Percentiles rank a stretch among this genome's conserved stretches.
phyloP scores from a whole-genome alignment of 2,888 invertebrate genomes.

The Dryobota labecula region DNA sequence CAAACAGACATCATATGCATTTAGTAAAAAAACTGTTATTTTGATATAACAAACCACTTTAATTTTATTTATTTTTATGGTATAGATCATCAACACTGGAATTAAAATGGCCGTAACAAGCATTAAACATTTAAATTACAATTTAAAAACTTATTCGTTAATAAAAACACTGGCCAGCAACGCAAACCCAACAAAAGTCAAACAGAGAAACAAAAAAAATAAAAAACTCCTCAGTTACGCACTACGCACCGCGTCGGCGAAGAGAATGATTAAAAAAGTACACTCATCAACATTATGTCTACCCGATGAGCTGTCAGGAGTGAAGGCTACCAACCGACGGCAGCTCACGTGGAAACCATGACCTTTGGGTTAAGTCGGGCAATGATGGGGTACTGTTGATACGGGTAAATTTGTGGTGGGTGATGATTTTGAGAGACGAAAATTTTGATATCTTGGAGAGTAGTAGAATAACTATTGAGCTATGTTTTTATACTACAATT shows the following conservation, averaged over 20 bases:
- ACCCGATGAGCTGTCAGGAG: constrained; percentile 84
- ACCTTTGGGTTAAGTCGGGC: constrained; percentile 74
- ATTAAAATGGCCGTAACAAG: background rate
- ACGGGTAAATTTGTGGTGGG: constrained; percentile 51
- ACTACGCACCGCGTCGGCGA: constrained; percentile 63
- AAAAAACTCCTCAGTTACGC: constrained; percentile 54
- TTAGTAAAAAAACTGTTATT: no score
- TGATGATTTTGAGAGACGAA: constrained; percentile 29
- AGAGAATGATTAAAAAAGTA: constrained; percentile 79
- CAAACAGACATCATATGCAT: no score
- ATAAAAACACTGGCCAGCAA: constrained; percentile 17
- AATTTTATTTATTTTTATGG: no score
- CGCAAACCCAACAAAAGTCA: constrained; percentile 27
- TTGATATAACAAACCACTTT: no score
- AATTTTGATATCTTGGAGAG: background rate
- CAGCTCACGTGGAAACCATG: constrained; percentile 68
- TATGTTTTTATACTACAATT: background rate
- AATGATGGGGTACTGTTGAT: constrained; percentile 70
- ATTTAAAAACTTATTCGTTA: background rate
- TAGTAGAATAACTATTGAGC: background rate
- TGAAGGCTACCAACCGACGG: constrained; percentile 81
- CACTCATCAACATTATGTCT: constrained; percentile 84
- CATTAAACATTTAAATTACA: background rate
- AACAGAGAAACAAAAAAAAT: constrained; percentile 39
- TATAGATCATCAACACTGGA: no score